phyloP scores from a whole-genome alignment of 1,140 invertebrate genomes.

The Drosophila jambulina region DNA sequence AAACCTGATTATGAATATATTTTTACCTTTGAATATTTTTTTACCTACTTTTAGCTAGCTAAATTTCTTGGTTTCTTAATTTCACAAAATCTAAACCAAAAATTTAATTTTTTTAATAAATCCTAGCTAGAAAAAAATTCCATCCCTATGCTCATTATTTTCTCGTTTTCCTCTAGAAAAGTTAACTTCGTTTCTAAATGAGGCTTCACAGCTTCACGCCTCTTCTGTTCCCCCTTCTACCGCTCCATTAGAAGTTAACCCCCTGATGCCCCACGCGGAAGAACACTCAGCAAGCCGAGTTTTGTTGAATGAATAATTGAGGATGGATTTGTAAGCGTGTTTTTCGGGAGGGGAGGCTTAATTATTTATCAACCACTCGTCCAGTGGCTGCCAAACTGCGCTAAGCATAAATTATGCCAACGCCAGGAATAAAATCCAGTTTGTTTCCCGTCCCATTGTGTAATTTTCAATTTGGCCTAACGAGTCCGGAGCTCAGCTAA shows the following conservation, averaged over 20 bases:
- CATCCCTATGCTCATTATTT: background rate
- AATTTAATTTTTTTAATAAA: background rate
- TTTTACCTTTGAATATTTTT: too few relatives aligned
- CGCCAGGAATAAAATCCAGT: conserved; percentile 30
- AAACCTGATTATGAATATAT: too few relatives aligned
- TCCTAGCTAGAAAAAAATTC: background rate
- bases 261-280: background rate
- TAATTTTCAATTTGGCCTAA: conserved; percentile 68
- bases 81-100: background rate
- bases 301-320: conserved; percentile 73
- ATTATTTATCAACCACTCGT: conserved; percentile 60
- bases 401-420: conserved; percentile 70
- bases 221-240: background rate
- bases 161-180: background rate
- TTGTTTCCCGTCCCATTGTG: conserved; percentile 51
- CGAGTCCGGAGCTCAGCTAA: conserved; percentile 26
- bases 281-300: conserved; percentile 46
- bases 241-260: conserved; percentile 29
- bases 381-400: conserved; percentile 64
- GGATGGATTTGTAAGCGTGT: conserved; percentile 56
- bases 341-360: conserved; percentile 22
- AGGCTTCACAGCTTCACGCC: conserved; percentile 63
- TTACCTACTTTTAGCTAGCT: too few relatives aligned
- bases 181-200: conserved; percentile 48
- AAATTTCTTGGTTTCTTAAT: too few relatives aligned